phyloP scores from a whole-genome alignment of 2,888 invertebrate species.

The Nowickia ferox region DNA sequence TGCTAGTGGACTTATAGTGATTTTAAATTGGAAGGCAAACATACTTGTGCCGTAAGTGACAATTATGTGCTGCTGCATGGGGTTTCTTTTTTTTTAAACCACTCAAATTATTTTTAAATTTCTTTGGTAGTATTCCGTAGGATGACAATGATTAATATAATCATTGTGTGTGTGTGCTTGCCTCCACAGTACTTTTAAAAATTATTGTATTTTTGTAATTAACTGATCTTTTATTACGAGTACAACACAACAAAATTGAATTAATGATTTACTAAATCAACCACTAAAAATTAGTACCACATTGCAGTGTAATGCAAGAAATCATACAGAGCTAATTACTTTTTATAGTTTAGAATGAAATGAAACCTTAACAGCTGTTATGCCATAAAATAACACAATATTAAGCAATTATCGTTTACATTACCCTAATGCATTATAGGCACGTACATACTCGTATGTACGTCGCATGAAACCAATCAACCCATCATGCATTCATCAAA shows the following conservation, averaged over 20 bases:
- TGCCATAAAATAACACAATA: slow-evolving; percentile 9
- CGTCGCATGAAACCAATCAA: slow-evolving; percentile 20
- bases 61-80: slow-evolving; percentile 56
- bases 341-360: slow-evolving; percentile 7
- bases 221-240: slow-evolving; percentile 47
- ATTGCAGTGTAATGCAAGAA: slow-evolving; percentile 5
- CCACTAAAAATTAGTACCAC: not conserved
- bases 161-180: not conserved
- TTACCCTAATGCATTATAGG: slow-evolving; percentile 21
- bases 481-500: slow-evolving; percentile 58
- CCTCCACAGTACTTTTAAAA: slow-evolving; percentile 6
- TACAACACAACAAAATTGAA: slow-evolving; percentile 26
- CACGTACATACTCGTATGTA: not conserved
- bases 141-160: slow-evolving; percentile 57
- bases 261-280: not conserved
- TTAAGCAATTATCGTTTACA: slow-evolving; percentile 29
- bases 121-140: slow-evolving; percentile 35
- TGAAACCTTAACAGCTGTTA: slow-evolving; percentile 57
- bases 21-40: slow-evolving; percentile 53
- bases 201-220: slow-evolving; percentile 30
- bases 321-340: slow-evolving; percentile 55
- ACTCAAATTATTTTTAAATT: slow-evolving; percentile 30
- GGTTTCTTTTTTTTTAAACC: slow-evolving; percentile 10
- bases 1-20: slow-evolving; percentile 27
- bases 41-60: slow-evolving; percentile 54